phyloP scores from a whole-genome alignment of 2,113 vertebrate species.

The Xiphorhynchus elegans region DNA sequence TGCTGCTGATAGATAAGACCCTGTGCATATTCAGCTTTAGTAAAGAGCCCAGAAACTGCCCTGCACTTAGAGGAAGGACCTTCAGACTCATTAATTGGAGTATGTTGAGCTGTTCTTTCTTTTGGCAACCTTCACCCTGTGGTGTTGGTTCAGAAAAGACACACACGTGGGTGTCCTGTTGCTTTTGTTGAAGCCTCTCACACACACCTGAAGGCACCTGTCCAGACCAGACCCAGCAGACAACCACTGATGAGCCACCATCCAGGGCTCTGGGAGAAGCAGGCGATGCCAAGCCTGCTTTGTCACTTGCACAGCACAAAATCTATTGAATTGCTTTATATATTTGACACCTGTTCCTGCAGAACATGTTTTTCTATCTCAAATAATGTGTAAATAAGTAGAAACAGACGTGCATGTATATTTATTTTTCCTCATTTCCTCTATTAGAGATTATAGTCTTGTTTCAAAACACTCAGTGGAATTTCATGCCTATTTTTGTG shows the following conservation, averaged over 20 bases:
- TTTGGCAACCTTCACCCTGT: not conserved
- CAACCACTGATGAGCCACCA: not conserved
- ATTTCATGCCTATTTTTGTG: not conserved
- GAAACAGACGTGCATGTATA: accelerated
- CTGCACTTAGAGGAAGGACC: not conserved
- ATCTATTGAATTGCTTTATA: not conserved
- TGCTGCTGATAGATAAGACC: not conserved
- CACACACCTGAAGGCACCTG: not conserved
- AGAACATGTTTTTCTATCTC: not conserved
- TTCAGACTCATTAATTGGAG: not conserved
- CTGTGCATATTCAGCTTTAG: not conserved
- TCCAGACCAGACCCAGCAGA: not conserved
- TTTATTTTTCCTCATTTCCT: not conserved
- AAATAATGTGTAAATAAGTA: not conserved
- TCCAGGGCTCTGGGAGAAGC: not conserved
- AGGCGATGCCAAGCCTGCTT: not conserved
- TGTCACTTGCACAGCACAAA: not conserved
- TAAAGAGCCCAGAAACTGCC: not conserved
- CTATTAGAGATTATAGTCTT: not conserved
- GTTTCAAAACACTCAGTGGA: not conserved
- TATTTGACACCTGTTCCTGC: not conserved
- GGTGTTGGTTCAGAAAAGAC: not conserved
- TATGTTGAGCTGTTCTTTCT: not conserved
- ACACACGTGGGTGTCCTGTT: not conserved
- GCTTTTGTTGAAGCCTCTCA: not conserved